Percentiles rank a stretch among this genome's conserved stretches.
These are phyloP conservation scores for Calliphora vomitoria DNA, from an alignment of 2,888 invertebrate genomes.

Conservation along the genomic window DNA sequence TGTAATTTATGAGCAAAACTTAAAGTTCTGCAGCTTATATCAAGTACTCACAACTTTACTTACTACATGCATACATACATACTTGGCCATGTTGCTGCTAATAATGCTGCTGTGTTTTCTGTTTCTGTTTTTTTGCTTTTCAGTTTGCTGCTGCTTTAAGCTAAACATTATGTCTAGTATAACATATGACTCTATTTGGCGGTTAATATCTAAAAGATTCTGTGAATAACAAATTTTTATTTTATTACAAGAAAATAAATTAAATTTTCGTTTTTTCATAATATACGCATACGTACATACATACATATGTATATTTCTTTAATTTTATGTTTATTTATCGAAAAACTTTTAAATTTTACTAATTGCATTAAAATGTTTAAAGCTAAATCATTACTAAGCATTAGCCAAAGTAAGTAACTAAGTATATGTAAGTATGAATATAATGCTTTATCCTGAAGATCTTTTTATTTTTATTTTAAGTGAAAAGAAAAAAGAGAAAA, in stretches of 20 bases:
- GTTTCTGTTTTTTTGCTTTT: not conserved
- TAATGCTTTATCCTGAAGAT: slow-evolving; percentile 40
- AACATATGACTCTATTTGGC: slow-evolving; percentile 73
- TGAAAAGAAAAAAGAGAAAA: not conserved
- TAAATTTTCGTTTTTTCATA: slow-evolving; percentile 44
- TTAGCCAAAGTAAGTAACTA: not conserved
- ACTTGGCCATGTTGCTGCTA: slow-evolving; percentile 43
- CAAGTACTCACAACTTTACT: slow-evolving; percentile 65
- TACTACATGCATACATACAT: slow-evolving; percentile 39
- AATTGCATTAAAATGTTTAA: slow-evolving; percentile 58
- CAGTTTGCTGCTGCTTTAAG: slow-evolving; percentile 51
- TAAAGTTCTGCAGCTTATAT: slow-evolving; percentile 65
- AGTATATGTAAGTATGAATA: not conserved
- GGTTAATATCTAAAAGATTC: slow-evolving; percentile 72
- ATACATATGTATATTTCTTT: slow-evolving; percentile 3
- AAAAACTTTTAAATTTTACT: slow-evolving; percentile 58
- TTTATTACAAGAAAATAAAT: slow-evolving; percentile 70
- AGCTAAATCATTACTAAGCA: slow-evolving; percentile 19
- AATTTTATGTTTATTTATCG: slow-evolving; percentile 62
- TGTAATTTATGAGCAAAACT: slow-evolving; percentile 72
- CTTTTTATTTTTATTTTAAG: not conserved
- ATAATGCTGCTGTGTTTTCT: slow-evolving; percentile 44
- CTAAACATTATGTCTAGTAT: slow-evolving; percentile 68
- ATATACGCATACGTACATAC: not conserved
- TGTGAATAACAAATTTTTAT: slow-evolving; percentile 70